Percentiles rank a stretch among this genome's conserved stretches.
Conservation (phyloP, 2,113 vertebrate genomes). For the Cebus imitator region DNA sequence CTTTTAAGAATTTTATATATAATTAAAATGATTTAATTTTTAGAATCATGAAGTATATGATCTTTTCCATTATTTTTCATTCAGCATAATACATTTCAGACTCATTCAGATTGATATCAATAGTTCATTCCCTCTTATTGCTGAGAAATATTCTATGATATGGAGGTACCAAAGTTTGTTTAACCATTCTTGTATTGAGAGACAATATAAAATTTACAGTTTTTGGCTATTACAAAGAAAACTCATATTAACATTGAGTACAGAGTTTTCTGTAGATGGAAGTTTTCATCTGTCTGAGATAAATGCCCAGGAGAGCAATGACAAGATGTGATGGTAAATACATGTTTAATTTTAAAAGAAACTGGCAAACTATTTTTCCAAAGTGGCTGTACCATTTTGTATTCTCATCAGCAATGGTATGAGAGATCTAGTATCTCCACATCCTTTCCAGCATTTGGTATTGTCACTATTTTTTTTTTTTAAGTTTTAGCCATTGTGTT, state of each 20-base stretch:
- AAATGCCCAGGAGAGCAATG: not conserved
- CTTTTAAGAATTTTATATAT: slow-evolving; percentile 10
- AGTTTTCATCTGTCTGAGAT: not conserved
- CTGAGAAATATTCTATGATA: not conserved
- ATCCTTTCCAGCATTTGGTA: not conserved
- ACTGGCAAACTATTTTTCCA: not conserved
- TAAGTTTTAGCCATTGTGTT: not conserved
- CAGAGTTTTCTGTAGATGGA: not conserved
- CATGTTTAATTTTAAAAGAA: slow-evolving; percentile 25
- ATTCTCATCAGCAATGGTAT: not conserved
- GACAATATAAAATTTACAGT: not conserved
- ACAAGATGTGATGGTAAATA: not conserved
- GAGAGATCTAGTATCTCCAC: not conserved
- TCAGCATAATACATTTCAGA: not conserved
- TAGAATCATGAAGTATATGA: not conserved
- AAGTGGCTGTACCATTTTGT: not conserved
- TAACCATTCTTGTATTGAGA: not conserved
- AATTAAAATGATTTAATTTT: not conserved
- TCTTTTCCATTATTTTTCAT: not conserved
- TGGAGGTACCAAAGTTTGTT: not conserved
- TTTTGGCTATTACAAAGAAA: not conserved
- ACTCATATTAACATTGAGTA: not conserved
- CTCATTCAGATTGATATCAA: not conserved
- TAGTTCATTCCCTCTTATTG: not conserved
- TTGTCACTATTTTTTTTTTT: not conserved